These are phyloP conservation scores for Eretmocerus hayati DNA, from an alignment of 2,888 invertebrate species.

Conservation along the genomic window DNA sequence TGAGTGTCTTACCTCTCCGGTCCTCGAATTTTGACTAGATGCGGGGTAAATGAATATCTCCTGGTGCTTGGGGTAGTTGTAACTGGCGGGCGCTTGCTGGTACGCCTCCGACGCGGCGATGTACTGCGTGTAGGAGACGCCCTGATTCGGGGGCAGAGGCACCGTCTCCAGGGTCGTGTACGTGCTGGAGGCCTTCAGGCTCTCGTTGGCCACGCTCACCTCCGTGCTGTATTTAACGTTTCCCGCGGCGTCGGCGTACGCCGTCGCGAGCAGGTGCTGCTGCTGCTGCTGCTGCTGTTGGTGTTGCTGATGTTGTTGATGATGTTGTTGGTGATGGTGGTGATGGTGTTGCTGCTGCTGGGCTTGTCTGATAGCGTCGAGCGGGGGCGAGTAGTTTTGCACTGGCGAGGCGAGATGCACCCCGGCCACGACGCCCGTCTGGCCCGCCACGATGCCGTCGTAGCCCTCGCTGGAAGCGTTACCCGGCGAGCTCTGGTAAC, in stretches of 20 bases:
- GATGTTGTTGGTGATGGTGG: conserved; percentile 46
- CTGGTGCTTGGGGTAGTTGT: conserved; percentile 37
- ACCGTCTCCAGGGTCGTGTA: conserved; percentile 63
- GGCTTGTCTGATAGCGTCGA: conserved; percentile 29
- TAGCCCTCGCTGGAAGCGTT: conserved; percentile 30
- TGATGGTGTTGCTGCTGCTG: conserved; percentile 42
- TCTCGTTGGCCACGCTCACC: conserved; percentile 34
- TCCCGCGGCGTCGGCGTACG: conserved; percentile 32
- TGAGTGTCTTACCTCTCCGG: conserved; percentile 37
- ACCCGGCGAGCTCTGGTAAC: conserved; percentile 29
- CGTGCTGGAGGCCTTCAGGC: conserved; percentile 43
- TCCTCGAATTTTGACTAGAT: conserved; percentile 31
- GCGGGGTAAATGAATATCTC: conserved; percentile 37
- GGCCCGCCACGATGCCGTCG: conserved; percentile 30
- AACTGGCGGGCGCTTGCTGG: conserved; percentile 32
- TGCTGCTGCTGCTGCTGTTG: conserved; percentile 40
- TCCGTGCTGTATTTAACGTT: conserved; percentile 46
- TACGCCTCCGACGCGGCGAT: conserved; percentile 35
- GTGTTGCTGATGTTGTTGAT: conserved; percentile 41
- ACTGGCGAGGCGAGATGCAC: conserved; percentile 45
- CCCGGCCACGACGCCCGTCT: conserved; percentile 39
- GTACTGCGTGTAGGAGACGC: conserved; percentile 39
- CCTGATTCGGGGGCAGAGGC: conserved; percentile 48
- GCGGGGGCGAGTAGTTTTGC: conserved; percentile 45
- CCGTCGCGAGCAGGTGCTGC: conserved; percentile 35